These are phyloP conservation scores for Nasua narica DNA, from an alignment of 2,797 vertebrate genomes.

Conservation along the genomic window DNA sequence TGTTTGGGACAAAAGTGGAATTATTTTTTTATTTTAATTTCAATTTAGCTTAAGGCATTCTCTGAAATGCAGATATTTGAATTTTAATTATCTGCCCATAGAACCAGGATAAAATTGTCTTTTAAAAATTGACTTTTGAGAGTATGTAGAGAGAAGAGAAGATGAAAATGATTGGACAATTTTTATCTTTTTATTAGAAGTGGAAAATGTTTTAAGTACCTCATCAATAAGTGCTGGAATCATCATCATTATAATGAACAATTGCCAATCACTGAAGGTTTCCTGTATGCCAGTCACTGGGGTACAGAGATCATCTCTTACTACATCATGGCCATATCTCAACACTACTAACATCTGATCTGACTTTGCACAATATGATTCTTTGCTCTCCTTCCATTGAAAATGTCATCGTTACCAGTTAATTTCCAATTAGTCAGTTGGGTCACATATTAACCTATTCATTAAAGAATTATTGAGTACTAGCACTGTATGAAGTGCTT, in stretches of 20 bases:
- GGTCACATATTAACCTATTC: background rate
- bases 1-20: constrained; percentile 53
- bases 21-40: constrained; percentile 61
- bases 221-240: background rate
- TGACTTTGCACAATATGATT: background rate
- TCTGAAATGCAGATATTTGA: background rate
- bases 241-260: background rate
- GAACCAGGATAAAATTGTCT: background rate
- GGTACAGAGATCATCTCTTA: background rate
- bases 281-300: background rate
- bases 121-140: constrained; percentile 4
- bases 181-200: background rate
- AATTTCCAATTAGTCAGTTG: background rate
- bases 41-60: background rate
- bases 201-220: background rate
- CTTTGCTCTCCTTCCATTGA: background rate
- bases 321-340: background rate
- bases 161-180: background rate
- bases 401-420: background rate
- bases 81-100: background rate
- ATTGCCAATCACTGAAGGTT: background rate
- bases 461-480: background rate
- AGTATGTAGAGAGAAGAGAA: background rate
- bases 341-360: background rate
- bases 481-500: background rate